These are phyloP conservation scores for Caretta caretta DNA, from an alignment of 2,113 vertebrate species.

Conservation along the genomic window DNA sequence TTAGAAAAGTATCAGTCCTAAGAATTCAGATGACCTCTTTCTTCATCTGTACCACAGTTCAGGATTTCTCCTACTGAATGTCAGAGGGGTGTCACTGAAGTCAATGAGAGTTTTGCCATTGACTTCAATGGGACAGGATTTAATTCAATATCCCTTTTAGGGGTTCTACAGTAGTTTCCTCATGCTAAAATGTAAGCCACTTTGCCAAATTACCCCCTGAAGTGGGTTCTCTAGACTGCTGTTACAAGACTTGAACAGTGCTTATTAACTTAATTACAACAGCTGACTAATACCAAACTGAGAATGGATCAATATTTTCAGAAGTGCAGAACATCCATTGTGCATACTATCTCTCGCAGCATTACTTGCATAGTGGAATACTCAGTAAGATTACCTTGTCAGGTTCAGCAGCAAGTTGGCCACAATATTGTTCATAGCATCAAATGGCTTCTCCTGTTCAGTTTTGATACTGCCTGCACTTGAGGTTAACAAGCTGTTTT, in stretches of 20 bases:
- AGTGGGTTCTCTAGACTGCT: not conserved
- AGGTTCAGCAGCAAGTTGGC: slow-evolving; percentile 94
- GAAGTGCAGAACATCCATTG: not conserved
- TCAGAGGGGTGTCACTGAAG: not conserved
- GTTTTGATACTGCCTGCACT: slow-evolving; percentile 76
- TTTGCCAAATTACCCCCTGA: not conserved
- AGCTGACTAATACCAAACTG: not conserved
- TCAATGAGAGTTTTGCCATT: not conserved
- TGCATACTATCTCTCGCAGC: not conserved
- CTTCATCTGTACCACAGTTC: not conserved
- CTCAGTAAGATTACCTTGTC: slow-evolving; percentile 86
- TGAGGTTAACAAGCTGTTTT: slow-evolving; percentile 85
- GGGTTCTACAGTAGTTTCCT: not conserved
- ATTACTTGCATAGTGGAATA: not conserved
- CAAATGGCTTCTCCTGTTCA: slow-evolving; percentile 88
- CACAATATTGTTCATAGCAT: slow-evolving; percentile 97
- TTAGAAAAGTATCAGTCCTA: not conserved
- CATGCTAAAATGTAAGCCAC: not conserved
- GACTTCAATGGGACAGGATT: not conserved
- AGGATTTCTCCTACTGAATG: too few species aligned
- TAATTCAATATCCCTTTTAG: not conserved
- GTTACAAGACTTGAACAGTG: not conserved
- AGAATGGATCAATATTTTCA: not conserved
- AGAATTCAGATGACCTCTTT: not conserved
- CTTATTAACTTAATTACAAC: not conserved